Evolutionary conservation across 2,113 vertebrate species (phyloP).

Genomic region (Rafetus swinhoei): DNA sequence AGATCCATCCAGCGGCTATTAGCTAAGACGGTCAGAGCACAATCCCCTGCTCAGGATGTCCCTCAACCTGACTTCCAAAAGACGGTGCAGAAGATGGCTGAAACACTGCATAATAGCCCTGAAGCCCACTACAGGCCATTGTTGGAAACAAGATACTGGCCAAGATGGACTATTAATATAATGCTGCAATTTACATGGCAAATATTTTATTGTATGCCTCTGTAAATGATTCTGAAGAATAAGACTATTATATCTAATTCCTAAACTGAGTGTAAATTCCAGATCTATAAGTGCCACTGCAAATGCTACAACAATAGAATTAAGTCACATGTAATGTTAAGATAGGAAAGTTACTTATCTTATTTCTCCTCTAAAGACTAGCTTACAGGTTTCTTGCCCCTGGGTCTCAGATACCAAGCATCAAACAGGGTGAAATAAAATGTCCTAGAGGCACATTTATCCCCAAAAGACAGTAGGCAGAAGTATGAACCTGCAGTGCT

Average conservation of each 20-base stretch:
- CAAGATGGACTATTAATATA: background rate
- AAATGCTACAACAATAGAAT: background rate
- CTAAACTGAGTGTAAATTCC: background rate
- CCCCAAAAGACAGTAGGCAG: background rate
- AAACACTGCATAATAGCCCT: background rate
- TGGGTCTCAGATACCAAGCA: background rate
- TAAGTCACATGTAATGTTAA: background rate
- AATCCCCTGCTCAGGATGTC: background rate
- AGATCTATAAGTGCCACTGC: background rate
- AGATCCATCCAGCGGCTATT: background rate
- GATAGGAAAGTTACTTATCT: background rate
- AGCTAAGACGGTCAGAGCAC: background rate
- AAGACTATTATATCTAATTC: background rate
- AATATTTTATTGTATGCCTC: background rate
- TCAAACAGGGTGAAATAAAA: background rate
- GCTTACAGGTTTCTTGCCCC: background rate
- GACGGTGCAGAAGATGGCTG: background rate
- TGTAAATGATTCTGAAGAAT: background rate
- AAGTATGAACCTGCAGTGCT: background rate
- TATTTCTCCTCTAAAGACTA: background rate
- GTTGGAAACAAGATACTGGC: background rate
- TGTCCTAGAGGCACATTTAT: background rate
- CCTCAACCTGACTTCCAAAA: background rate
- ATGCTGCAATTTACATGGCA: background rate
- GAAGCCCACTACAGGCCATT: background rate